phyloP scores from a whole-genome alignment of 2,888 invertebrate genomes.

The Drosophila hamatofila region DNA sequence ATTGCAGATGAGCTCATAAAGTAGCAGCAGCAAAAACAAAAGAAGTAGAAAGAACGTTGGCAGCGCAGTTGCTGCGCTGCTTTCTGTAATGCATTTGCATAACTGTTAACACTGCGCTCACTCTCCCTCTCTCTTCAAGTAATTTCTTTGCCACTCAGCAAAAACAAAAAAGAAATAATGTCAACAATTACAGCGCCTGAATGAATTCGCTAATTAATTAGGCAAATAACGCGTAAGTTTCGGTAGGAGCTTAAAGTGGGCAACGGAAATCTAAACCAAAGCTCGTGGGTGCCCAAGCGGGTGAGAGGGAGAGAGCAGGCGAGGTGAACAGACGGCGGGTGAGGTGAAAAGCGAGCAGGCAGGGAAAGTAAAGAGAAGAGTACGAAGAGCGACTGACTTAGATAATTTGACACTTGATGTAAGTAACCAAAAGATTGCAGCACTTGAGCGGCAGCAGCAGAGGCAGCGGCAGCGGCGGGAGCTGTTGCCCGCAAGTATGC shows the following conservation, averaged over 20 bases:
- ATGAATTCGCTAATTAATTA: constrained; percentile 61
- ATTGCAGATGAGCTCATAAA: constrained; percentile 52
- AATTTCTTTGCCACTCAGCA: constrained; percentile 11
- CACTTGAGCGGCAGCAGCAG: constrained; percentile 37
- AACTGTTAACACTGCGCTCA: constrained; percentile 3
- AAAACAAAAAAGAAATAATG: constrained; percentile 36
- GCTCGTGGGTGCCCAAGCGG: neutral
- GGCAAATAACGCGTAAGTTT: constrained; percentile 31
- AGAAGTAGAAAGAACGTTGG: neutral
- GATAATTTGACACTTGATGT: constrained; percentile 54
- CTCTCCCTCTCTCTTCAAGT: neutral
- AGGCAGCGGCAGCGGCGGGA: constrained; percentile 15
- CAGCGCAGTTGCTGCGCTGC: no score
- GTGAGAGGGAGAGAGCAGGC: neutral
- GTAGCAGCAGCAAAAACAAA: constrained; percentile 5
- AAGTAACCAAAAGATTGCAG: constrained; percentile 57
- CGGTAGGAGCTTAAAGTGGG: constrained; percentile 20
- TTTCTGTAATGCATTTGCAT: constrained; percentile 13
- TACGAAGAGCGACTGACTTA: constrained; percentile 10
- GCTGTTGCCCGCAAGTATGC: constrained; percentile 45
- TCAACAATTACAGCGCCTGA: constrained; percentile 42
- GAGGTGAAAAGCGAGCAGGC: neutral
- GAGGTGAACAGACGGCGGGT: neutral
- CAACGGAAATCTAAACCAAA: constrained; percentile 27
- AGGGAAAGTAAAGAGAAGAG: no score